phyloP scores from a whole-genome alignment of 2,113 vertebrate species.

The Oncorhynchus kisutch region DNA sequence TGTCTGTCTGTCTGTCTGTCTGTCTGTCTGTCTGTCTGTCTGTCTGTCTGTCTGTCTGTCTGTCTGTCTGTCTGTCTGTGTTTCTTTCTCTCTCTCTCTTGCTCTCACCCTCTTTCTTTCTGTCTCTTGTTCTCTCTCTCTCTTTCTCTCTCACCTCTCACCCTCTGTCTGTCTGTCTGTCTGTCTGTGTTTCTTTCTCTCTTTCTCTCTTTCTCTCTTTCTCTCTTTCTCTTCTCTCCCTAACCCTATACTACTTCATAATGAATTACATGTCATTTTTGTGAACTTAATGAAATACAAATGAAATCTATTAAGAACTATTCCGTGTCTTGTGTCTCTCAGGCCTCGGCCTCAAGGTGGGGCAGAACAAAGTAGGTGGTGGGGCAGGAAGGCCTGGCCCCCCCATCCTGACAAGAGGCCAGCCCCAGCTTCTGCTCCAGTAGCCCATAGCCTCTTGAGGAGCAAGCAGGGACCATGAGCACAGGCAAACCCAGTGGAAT shows the following conservation, averaged over 20 bases:
- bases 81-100: too few species aligned
- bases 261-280: too few species aligned
- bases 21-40: too few species aligned
- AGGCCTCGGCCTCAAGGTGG: slow-evolving; percentile 14
- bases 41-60: too few species aligned
- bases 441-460: slow-evolving; percentile 17
- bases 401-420: slow-evolving; percentile 7
- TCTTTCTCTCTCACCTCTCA: accelerated
- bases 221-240: not conserved
- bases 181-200: not conserved
- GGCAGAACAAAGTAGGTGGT: slow-evolving; percentile 11
- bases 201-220: not conserved
- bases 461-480: slow-evolving; percentile 82
- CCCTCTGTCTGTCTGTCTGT: too few species aligned
- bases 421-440: not conserved
- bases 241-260: not conserved
- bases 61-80: not conserved
- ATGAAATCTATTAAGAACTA: too few species aligned
- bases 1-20: too few species aligned
- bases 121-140: not conserved
- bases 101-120: too few species aligned
- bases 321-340: too few species aligned
- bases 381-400: too few species aligned
- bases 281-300: too few species aligned
- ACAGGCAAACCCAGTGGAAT: slow-evolving; percentile 89